Percentiles rank a stretch among this genome's conserved stretches.
These are phyloP conservation scores for Oreochromis mossambicus DNA, from an alignment of 2,797 vertebrate species.

Conservation along the genomic window DNA sequence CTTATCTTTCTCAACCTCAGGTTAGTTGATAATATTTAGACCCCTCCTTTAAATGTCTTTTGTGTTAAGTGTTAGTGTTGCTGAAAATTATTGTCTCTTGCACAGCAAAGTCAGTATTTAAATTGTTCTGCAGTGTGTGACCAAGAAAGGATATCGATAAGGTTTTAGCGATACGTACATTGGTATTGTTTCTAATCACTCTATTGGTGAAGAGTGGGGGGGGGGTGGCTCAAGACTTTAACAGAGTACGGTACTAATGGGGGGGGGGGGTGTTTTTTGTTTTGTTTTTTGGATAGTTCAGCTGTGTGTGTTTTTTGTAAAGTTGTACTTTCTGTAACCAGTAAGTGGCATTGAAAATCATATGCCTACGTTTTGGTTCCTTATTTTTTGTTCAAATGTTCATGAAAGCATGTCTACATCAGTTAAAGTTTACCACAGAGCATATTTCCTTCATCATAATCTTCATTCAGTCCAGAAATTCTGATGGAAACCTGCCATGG, in stretches of 20 bases:
- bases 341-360: background rate
- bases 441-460: background rate
- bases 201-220: background rate
- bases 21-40: background rate
- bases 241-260: background rate
- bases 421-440: background rate
- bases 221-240: background rate
- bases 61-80: background rate
- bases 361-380: background rate
- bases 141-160: background rate
- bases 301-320: rapidly evolving
- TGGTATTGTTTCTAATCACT: background rate
- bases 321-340: background rate
- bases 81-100: background rate
- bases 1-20: background rate
- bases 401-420: background rate
- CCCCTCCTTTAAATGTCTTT: background rate
- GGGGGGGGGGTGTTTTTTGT: background rate
- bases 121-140: background rate
- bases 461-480: background rate
- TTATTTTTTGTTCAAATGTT: background rate
- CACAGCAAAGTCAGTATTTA: background rate
- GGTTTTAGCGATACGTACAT: background rate
- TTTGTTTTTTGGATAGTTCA: background rate
- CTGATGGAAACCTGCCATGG: background rate